phyloP scores from a whole-genome alignment of 2,113 vertebrate genomes.

The Xiphorhynchus elegans region DNA sequence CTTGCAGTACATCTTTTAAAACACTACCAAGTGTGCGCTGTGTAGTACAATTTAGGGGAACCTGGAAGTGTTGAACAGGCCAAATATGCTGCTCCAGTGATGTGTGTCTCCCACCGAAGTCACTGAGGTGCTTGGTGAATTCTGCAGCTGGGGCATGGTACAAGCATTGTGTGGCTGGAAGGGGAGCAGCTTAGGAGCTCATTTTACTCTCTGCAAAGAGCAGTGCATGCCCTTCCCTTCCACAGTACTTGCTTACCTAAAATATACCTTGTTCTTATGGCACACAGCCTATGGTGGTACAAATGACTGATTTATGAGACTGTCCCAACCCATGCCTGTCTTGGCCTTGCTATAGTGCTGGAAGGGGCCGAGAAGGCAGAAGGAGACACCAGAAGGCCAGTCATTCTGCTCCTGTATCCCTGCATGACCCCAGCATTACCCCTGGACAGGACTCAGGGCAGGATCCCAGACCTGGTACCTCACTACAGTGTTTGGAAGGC shows the following conservation, averaged over 20 bases:
- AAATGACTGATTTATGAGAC: neutral
- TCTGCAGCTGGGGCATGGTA: neutral
- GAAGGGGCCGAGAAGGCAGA: neutral
- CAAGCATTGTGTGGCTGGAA: rapidly evolving
- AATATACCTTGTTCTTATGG: neutral
- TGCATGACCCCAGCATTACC: neutral
- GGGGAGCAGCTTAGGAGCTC: neutral
- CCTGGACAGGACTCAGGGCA: no score
- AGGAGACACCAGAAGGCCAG: neutral
- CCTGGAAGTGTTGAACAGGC: neutral
- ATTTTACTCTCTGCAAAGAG: neutral
- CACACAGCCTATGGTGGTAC: rapidly evolving
- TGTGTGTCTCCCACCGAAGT: neutral
- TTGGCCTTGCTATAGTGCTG: neutral
- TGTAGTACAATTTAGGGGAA: neutral
- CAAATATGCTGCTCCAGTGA: rapidly evolving
- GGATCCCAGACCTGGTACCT: neutral
- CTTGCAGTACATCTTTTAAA: neutral
- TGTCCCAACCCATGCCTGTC: neutral
- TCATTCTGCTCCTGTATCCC: neutral
- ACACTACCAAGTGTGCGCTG: neutral
- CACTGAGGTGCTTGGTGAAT: neutral
- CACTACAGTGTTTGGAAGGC: neutral
- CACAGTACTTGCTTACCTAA: neutral
- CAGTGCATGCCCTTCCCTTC: neutral